Conservation (phyloP, 2,797 vertebrate genomes). For the Leptatherina wallacei region DNA sequence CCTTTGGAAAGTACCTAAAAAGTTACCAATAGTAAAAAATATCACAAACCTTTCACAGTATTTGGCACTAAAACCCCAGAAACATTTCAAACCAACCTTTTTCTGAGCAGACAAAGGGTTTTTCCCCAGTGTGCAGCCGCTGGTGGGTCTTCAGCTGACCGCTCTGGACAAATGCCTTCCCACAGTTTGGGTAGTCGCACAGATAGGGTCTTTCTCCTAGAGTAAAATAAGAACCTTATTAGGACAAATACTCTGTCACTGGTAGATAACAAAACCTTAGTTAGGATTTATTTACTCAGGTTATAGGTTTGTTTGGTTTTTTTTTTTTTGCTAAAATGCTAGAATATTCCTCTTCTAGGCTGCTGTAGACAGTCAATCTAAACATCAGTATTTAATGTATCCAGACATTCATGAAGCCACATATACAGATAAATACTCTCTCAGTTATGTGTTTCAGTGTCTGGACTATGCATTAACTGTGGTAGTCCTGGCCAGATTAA, state of each 20-base stretch:
- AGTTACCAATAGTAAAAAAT: slow-evolving; percentile 1
- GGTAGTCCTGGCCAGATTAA: no score
- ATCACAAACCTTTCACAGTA: not conserved
- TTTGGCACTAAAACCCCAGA: not conserved
- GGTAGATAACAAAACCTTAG: not conserved
- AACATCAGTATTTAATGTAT: not conserved
- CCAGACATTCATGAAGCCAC: not conserved
- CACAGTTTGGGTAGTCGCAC: slow-evolving; percentile 97
- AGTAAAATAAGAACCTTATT: not conserved
- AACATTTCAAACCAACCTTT: slow-evolving; percentile 83
- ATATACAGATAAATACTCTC: not conserved
- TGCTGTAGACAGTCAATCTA: not conserved
- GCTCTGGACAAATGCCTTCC: slow-evolving; percentile 98
- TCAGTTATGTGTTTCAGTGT: not conserved
- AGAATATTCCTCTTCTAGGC: not conserved
- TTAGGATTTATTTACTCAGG: not conserved
- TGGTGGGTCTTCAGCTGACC: slow-evolving; percentile 99
- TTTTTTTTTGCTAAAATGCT: not conserved
- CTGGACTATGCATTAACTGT: not conserved
- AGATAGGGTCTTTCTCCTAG: slow-evolving; percentile 96
- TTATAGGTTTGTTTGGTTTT: not conserved
- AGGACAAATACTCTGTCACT: not conserved
- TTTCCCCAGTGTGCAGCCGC: slow-evolving; percentile 97
- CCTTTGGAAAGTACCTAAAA: slow-evolving; percentile 48
- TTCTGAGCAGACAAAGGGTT: slow-evolving; percentile 97